These are phyloP conservation scores for Cancer borealis DNA, from an alignment of 2,888 invertebrate species.

Conservation along the genomic window DNA sequence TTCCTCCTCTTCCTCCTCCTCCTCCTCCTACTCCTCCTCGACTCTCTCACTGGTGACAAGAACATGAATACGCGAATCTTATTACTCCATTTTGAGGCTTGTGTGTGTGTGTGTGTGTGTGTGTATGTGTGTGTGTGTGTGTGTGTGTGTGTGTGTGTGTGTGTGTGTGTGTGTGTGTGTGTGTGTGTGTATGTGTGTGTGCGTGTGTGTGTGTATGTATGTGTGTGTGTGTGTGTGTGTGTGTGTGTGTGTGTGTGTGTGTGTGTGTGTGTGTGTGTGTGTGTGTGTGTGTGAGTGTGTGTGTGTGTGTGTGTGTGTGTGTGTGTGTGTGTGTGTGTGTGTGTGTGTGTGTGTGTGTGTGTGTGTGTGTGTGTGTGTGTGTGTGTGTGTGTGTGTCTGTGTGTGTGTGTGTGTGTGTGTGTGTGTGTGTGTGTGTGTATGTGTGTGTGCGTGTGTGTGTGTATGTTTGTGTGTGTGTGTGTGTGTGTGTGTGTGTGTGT, in stretches of 20 bases:
- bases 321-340: conserved; percentile 12
- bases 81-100: neutral
- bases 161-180: too few species aligned
- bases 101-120: neutral
- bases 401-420: conserved; percentile 18
- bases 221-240: conserved; percentile 30
- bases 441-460: neutral
- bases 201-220: conserved; percentile 31
- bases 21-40: neutral
- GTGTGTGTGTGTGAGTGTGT: conserved; percentile 9
- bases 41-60: neutral
- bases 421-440: neutral
- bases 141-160: conserved; percentile 25
- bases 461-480: conserved; percentile 29
- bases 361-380: neutral
- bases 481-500: conserved; percentile 36
- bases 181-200: too few species aligned
- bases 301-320: conserved; percentile 42
- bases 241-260: conserved; percentile 3
- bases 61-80: neutral
- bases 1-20: neutral
- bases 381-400: conserved; percentile 43
- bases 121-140: neutral
- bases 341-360: neutral
- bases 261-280: conserved; percentile 2